Evolutionary conservation across 2,888 invertebrate genomes (phyloP), one percentile per base, ranked within the genome.

Genomic region (Pristionchus fissidentatus): DNA sequence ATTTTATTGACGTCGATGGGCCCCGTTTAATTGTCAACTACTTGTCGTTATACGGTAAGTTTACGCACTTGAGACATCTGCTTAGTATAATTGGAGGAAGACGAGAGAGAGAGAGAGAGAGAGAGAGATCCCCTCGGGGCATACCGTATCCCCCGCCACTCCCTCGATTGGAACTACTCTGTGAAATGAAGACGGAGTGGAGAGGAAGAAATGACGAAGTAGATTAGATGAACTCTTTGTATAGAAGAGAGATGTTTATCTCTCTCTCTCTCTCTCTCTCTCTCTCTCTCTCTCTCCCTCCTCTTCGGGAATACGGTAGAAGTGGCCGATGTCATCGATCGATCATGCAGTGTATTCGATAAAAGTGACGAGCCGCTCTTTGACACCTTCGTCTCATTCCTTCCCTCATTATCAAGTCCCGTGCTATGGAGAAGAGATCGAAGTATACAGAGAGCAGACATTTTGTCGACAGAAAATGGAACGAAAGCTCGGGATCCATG

Each of bases 81-180:
- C 66, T 66, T 66, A 66, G 66, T 66, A 66, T 66, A 66, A 66
- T 66, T 66, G 66, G 66, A 38, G 55, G n/a, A n/a, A n/a, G n/a
- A n/a, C n/a, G n/a, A n/a, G n/a, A n/a, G n/a, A n/a, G n/a, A n/a
- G n/a, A n/a, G n/a, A n/a, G n/a, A n/a, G n/a, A n/a, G n/a, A 4
- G 55, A 66, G 66, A 32, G 29, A 35, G 60, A 60, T 60, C 60
- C 29, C 66, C 38, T 35, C 35, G 66, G 66, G 66, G 22, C 38
- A 7, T 66, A 66, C 66, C 66, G 66, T 66, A 66, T 38, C 10
- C 66, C 66, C 62, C 35, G 3, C 66, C 41, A 5, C 7, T 8
- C n/a, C 32, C 22, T 66, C 38, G 29, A 62, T 32, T n/a, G 60
- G 29, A 19, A 66, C 66, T 38, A 66, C 66, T 66, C 66, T 38